Evolutionary conservation across 2,113 vertebrate genomes (phyloP).

Genomic region (Tichodroma muraria): DNA sequence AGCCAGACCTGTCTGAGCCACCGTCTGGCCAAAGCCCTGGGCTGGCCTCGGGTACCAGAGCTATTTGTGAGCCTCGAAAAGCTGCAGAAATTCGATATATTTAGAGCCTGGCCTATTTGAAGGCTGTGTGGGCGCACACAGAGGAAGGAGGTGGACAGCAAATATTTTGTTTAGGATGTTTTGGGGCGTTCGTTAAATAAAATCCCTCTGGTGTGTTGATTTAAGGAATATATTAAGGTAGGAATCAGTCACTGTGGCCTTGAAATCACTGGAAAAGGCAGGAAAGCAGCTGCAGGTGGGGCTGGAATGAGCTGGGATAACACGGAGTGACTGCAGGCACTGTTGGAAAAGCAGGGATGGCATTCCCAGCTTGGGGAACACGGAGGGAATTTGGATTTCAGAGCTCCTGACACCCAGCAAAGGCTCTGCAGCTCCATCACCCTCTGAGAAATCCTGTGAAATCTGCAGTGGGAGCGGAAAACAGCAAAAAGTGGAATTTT

Average conservation of each 20-base stretch:
- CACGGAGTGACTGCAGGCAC: fast-evolving
- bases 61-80: background rate
- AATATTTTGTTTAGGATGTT: constrained; percentile 51
- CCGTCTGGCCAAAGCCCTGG: background rate
- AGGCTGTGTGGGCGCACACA: background rate
- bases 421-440: background rate
- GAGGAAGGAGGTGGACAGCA: background rate
- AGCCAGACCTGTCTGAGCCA: background rate
- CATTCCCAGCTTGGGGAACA: background rate
- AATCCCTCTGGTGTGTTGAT: fast-evolving
- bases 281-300: background rate
- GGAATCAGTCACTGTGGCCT: background rate
- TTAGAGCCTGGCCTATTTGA: background rate
- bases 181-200: background rate
- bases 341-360: background rate
- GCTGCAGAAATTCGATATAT: background rate
- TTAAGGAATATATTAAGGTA: background rate
- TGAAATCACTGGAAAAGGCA: background rate
- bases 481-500: background rate
- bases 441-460: background rate
- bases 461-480: background rate
- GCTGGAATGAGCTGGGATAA: background rate
- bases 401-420: background rate
- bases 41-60: background rate
- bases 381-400: background rate